Percentiles rank a stretch among this genome's conserved stretches.
phyloP scores from a whole-genome alignment of 2,113 vertebrate genomes.

The Epinephelus cyanopodus region DNA sequence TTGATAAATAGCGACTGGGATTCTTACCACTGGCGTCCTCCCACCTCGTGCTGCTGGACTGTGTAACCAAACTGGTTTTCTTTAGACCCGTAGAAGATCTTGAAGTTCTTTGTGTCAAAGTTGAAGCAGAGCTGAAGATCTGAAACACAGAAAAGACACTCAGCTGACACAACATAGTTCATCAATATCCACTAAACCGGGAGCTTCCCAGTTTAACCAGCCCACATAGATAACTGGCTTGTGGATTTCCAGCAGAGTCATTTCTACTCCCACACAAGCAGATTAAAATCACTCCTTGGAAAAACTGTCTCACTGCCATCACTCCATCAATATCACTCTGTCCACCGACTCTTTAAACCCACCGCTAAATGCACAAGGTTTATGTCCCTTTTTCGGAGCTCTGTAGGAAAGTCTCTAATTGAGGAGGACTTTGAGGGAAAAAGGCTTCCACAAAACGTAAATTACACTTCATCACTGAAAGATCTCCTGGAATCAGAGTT shows the following conservation, averaged over 20 bases:
- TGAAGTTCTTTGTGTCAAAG: conserved; percentile 88
- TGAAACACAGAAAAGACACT: conserved; percentile 70
- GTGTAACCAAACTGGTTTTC: conserved; percentile 94
- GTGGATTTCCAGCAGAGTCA: background rate
- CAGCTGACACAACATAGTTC: background rate
- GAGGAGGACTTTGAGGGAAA: conserved; percentile 3
- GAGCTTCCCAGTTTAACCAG: background rate
- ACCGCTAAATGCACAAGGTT: background rate
- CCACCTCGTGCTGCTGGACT: conserved; percentile 92
- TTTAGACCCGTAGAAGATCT: conserved; percentile 87
- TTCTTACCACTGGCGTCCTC: conserved; percentile 91
- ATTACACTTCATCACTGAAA: conserved; percentile 12
- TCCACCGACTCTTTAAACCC: background rate
- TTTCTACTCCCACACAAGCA: background rate
- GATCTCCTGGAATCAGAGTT: background rate
- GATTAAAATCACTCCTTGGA: background rate
- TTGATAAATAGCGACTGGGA: background rate
- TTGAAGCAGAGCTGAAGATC: conserved; percentile 89
- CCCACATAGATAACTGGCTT: background rate
- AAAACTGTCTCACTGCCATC: background rate
- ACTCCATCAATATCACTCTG: background rate
- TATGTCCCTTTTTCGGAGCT: background rate
- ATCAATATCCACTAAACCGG: background rate
- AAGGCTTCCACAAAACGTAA: background rate
- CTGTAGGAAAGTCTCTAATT: background rate